Conservation (phyloP, 30 jellyfish, hydroid and myxozoan species). For the Catostylus mosaicus region DNA sequence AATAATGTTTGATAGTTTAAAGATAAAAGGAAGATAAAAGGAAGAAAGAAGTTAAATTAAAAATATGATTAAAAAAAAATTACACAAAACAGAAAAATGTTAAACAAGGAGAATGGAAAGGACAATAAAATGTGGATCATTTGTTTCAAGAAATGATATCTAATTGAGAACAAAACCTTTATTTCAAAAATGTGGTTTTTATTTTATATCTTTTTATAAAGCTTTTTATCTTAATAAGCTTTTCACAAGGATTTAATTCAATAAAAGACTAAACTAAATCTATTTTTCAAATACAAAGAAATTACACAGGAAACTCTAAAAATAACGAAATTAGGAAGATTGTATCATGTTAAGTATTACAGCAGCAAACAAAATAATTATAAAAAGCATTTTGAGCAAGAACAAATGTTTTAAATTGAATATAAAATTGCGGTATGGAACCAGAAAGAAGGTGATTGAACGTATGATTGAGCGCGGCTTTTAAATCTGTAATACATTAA, state of each 20-base stretch:
- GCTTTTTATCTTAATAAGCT: not conserved
- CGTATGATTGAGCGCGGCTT: not conserved
- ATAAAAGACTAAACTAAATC: not conserved
- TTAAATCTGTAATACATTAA: not conserved
- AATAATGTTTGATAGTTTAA: not conserved
- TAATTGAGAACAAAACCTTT: no score
- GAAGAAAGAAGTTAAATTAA: no score
- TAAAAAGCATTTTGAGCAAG: not conserved
- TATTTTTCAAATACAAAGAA: not conserved
- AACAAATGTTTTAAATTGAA: not conserved
- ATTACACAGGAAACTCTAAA: conserved; percentile 19
- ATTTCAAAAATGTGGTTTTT: no score
- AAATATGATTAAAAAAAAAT: no score
- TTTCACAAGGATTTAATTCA: not conserved
- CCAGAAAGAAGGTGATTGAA: not conserved
- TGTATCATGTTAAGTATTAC: not conserved
- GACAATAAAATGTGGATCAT: no score
- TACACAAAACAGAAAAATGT: no score
- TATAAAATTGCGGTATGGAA: not conserved
- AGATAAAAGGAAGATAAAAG: no score
- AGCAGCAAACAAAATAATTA: not conserved
- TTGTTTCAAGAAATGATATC: no score
- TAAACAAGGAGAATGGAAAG: no score
- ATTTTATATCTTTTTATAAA: not conserved
- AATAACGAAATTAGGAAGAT: conserved; percentile 3